phyloP scores from a whole-genome alignment of 2,888 invertebrate species.

The Stictocephala bisonia region DNA sequence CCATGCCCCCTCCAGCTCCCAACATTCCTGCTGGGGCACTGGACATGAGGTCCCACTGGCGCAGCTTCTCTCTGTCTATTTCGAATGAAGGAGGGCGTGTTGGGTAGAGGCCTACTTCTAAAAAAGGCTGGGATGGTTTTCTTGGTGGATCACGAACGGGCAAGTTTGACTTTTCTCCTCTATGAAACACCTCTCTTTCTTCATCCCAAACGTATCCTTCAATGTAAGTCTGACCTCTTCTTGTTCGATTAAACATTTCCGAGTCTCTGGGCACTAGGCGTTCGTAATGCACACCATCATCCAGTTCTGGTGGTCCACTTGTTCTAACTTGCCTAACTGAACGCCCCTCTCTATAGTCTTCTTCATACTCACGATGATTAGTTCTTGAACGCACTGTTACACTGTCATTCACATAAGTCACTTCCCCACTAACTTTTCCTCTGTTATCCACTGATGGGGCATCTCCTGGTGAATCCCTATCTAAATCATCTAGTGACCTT shows the following conservation, averaged over 20 bases:
- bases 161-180: constrained; percentile 43
- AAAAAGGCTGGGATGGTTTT: constrained; percentile 63
- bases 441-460: constrained; percentile 29
- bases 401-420: constrained; percentile 80
- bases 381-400: constrained; percentile 35
- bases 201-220: constrained; percentile 65
- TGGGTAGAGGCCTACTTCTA: constrained; percentile 67
- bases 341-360: constrained; percentile 63
- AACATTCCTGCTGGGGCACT: constrained; percentile 73
- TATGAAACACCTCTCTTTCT: constrained; percentile 63
- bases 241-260: constrained; percentile 67
- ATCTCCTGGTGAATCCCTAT: constrained; percentile 62
- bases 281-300: constrained; percentile 71
- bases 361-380: constrained; percentile 58
- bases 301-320: constrained; percentile 54
- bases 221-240: constrained; percentile 59
- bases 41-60: constrained; percentile 91
- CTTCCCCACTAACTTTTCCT: constrained; percentile 75
- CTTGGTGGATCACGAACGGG: constrained; percentile 45
- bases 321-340: constrained; percentile 63
- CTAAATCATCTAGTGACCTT: constrained; percentile 84
- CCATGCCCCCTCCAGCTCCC: constrained; percentile 49
- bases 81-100: constrained; percentile 63
- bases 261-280: constrained; percentile 67
- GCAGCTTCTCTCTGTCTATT: constrained; percentile 85